A percentile compares a stretch with the other conserved stretches of the same genome.
These are phyloP conservation scores for Malacoctenus gilli DNA, from an alignment of 2,797 vertebrate species.

Conservation along the genomic window DNA sequence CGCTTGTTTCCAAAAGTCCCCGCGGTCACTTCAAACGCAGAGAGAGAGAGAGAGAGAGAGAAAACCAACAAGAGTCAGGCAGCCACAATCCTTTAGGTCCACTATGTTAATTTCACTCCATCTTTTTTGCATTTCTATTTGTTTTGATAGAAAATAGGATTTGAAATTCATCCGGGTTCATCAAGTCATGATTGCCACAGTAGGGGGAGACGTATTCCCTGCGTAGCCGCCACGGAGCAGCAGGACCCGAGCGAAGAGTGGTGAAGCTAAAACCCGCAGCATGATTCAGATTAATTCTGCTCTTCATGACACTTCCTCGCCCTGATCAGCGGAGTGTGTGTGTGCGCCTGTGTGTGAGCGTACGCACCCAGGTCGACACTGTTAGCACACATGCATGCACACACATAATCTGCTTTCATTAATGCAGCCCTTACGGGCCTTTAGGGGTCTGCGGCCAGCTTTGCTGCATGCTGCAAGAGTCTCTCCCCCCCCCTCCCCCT, in stretches of 20 bases:
- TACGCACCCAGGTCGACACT: conserved; percentile 4
- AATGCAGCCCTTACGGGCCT: conserved; percentile 53
- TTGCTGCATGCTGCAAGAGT: conserved; percentile 44
- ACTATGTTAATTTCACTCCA: conserved; percentile 27
- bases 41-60: conserved; percentile 5
- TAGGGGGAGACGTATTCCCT: conserved; percentile 46
- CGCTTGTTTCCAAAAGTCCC: no score
- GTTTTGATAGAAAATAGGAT: conserved; percentile 49
- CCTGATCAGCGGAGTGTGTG: neutral
- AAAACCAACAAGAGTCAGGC: conserved; percentile 1
- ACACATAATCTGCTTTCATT: conserved; percentile 62
- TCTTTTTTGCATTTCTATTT: conserved; percentile 21
- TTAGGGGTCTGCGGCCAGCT: conserved; percentile 63
- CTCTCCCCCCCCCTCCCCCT: conserved; percentile 20
- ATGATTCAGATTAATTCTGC: conserved; percentile 68
- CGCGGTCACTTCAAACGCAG: neutral
- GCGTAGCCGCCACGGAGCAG: conserved; percentile 56
- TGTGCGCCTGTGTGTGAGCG: conserved; percentile 20
- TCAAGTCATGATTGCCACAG: conserved; percentile 62
- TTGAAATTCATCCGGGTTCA: conserved; percentile 56
- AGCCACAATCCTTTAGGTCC: conserved; percentile 8
- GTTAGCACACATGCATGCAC: conserved; percentile 48
- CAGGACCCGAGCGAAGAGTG: conserved; percentile 50
- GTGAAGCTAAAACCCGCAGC: conserved; percentile 62
- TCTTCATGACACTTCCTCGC: conserved; percentile 57